These are phyloP conservation scores for Diadema setosum DNA, from an alignment of 35 echinoderm and acorn worm species.

Conservation along the genomic window DNA sequence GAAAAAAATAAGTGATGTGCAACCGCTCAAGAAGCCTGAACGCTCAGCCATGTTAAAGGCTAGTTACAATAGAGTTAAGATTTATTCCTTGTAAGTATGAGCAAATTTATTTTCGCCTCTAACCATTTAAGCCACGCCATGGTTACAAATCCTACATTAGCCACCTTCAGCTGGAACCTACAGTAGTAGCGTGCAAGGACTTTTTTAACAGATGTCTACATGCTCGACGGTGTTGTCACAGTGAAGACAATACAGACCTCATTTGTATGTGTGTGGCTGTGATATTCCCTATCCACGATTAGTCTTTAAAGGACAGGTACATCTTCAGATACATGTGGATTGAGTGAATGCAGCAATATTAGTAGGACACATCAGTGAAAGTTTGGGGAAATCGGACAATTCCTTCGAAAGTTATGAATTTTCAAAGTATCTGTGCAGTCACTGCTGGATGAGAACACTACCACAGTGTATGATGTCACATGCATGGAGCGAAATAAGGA, in stretches of 20 bases:
- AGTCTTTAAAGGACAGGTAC: no score
- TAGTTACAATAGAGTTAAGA: constrained; percentile 17
- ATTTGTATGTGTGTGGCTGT: background rate
- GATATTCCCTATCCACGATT: background rate
- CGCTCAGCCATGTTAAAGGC: constrained; percentile 20
- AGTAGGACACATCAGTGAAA: no score
- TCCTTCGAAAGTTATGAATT: no score
- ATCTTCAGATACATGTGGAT: no score
- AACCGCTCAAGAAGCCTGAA: constrained; percentile 20
- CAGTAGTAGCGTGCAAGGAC: background rate
- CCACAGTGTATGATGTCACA: no score
- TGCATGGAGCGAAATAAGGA: no score
- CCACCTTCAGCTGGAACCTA: background rate
- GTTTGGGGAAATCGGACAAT: no score
- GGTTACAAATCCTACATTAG: background rate
- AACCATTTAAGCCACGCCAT: background rate
- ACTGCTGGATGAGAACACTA: no score
- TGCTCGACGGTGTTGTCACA: background rate
- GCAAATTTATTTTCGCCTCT: background rate
- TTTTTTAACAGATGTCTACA: background rate
- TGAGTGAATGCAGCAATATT: no score
- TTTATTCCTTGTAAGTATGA: constrained; percentile 26
- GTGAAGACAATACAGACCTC: background rate
- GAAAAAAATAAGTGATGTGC: background rate
- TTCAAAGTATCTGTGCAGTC: no score